Evolutionary conservation across 2,797 vertebrate species (phyloP).

Genomic region (Poecilia velifera): DNA sequence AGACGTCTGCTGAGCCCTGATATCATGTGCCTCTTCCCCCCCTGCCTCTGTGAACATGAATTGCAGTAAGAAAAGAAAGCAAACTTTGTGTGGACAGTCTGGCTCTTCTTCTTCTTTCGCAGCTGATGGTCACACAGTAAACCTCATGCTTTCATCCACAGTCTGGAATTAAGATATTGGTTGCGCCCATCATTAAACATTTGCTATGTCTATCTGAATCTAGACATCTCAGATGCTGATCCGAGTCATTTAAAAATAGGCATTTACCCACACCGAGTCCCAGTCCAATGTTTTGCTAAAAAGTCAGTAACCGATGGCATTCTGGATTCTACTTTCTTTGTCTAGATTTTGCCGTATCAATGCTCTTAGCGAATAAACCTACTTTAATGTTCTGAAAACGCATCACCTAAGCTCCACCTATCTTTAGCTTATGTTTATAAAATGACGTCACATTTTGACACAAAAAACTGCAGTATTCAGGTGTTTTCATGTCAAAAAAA

Average conservation of each 20-base stretch:
- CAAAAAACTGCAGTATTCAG: background rate
- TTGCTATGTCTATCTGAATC: background rate
- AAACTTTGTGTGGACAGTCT: constrained; percentile 57
- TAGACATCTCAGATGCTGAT: background rate
- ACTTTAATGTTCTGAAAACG: background rate
- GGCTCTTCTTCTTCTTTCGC: constrained; percentile 2
- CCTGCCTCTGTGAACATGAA: constrained; percentile 47
- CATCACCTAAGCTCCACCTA: background rate
- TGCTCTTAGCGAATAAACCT: background rate
- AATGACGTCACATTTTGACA: background rate
- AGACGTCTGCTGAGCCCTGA: constrained; percentile 28
- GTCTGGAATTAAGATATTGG: constrained; percentile 23
- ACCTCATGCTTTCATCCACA: constrained; percentile 56
- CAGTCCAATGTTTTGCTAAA: background rate
- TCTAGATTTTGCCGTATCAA: background rate
- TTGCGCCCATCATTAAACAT: background rate
- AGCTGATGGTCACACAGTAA: constrained; percentile 54
- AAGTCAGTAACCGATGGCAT: background rate
- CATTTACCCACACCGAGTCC: background rate
- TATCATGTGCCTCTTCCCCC: constrained; percentile 63
- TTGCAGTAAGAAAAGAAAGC: constrained; percentile 54
- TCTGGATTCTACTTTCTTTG: background rate
- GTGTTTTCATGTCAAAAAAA: no score
- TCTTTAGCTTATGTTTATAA: background rate
- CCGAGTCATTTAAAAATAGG: background rate